phyloP scores from a whole-genome alignment of 2,888 invertebrate genomes.

The Amphiduros pacificus region DNA sequence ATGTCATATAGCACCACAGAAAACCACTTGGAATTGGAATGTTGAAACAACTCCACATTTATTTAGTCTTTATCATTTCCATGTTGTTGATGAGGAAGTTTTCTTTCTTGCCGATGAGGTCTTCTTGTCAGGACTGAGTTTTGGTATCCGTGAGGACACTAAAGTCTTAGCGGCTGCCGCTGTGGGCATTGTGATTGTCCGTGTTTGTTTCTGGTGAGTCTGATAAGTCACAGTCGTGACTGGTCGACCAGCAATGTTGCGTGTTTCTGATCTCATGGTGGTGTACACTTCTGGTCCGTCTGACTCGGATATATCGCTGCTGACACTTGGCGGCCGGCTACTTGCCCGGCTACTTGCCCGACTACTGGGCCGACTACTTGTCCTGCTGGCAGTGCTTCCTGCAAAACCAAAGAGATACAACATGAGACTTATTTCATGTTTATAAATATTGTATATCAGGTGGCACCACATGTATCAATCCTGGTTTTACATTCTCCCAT shows the following conservation, averaged over 20 bases:
- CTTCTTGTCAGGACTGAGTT: neutral
- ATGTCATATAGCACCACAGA: too few relatives aligned
- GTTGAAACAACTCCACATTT: too few relatives aligned
- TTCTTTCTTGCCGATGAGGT: too few relatives aligned
- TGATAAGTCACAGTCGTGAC: conserved; percentile 54
- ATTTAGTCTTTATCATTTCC: neutral
- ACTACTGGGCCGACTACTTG: conserved; percentile 61
- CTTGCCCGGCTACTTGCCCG: conserved; percentile 63
- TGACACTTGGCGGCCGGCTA: conserved; percentile 85
- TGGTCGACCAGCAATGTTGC: conserved; percentile 46
- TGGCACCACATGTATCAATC: neutral
- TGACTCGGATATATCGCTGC: conserved; percentile 80
- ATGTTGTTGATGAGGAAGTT: neutral
- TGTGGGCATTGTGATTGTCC: conserved; percentile 33
- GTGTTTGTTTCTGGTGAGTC: conserved; percentile 47
- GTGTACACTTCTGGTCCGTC: conserved; percentile 51
- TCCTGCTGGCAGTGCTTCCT: conserved; percentile 49
- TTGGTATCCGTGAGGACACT: conserved; percentile 8
- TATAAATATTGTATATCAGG: neutral
- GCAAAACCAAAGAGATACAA: conserved; percentile 1
- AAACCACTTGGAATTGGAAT: too few relatives aligned
- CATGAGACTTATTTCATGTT: neutral
- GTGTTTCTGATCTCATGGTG: conserved; percentile 50
- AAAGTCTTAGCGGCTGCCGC: conserved; percentile 8
- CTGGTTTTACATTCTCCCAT: neutral